Evolutionary conservation across 2,797 vertebrate genomes (phyloP).

Genomic region (Pyrocephalus nanus): DNA sequence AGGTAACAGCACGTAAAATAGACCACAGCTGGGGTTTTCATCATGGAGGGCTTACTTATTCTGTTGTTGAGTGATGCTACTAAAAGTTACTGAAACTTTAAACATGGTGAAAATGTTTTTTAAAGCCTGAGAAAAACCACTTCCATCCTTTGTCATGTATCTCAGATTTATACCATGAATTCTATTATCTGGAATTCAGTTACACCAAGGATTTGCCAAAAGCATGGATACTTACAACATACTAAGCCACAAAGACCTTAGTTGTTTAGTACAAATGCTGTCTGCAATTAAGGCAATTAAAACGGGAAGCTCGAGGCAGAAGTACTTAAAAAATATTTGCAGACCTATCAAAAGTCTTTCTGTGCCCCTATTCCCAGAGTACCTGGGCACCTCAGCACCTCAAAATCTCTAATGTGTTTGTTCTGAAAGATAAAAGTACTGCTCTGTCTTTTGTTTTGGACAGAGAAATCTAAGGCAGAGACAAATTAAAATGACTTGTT

Average conservation of each 20-base stretch:
- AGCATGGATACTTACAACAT: not conserved
- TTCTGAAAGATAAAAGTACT: slow-evolving; percentile 42
- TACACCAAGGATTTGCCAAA: not conserved
- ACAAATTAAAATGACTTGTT: slow-evolving; percentile 32
- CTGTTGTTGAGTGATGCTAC: not conserved
- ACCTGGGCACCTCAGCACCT: slow-evolving; percentile 14
- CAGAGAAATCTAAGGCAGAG: slow-evolving; percentile 8
- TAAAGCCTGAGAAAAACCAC: not conserved
- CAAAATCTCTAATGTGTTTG: slow-evolving; percentile 40
- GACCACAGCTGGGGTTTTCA: not conserved
- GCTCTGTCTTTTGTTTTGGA: slow-evolving; percentile 25
- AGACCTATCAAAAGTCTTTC: slow-evolving; percentile 24
- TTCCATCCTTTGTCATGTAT: not conserved
- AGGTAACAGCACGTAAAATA: not conserved
- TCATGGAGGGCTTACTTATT: not conserved
- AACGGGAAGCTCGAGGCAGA: slow-evolving; percentile 20
- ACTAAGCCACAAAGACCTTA: not conserved
- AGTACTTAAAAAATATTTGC: slow-evolving; percentile 50
- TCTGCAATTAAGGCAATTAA: slow-evolving; percentile 40
- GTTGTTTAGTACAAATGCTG: not conserved
- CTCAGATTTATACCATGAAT: slow-evolving; percentile 18
- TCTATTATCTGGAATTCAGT: not conserved
- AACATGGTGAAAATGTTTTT: not conserved
- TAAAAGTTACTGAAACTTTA: slow-evolving; percentile 12
- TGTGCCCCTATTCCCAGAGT: slow-evolving; percentile 10